Evolutionary conservation across 2,113 vertebrate genomes (phyloP).

Genomic region (Anhinga anhinga): DNA sequence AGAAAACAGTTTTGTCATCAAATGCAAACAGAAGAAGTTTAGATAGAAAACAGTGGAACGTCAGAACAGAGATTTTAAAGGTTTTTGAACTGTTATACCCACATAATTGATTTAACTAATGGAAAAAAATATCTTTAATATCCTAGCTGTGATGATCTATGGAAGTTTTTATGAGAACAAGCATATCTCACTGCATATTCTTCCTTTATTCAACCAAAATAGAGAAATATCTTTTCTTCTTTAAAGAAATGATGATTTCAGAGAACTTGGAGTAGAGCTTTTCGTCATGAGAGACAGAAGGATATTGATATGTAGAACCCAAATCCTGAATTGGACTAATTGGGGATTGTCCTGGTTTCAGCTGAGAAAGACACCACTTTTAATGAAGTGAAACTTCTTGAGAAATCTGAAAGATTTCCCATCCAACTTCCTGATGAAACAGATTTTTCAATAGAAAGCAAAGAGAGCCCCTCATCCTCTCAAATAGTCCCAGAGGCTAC

Average conservation of each 20-base stretch:
- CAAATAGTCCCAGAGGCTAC: background rate
- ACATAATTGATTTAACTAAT: background rate
- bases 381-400: background rate
- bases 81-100: background rate
- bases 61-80: background rate
- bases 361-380: background rate
- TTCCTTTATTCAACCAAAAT: background rate
- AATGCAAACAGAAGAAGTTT: background rate
- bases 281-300: background rate
- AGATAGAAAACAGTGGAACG: background rate
- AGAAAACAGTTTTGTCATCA: background rate
- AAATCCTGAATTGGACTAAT: background rate
- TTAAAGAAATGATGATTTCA: background rate
- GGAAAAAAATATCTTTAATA: background rate
- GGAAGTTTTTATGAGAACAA: background rate
- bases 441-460: background rate
- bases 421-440: background rate
- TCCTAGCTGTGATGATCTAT: background rate
- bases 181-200: background rate
- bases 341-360: background rate
- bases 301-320: background rate
- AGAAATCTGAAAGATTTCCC: background rate
- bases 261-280: background rate
- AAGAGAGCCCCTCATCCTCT: background rate
- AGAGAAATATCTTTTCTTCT: background rate